Conservation (phyloP, 2,797 vertebrate genomes). For the Acanthis flammea region DNA sequence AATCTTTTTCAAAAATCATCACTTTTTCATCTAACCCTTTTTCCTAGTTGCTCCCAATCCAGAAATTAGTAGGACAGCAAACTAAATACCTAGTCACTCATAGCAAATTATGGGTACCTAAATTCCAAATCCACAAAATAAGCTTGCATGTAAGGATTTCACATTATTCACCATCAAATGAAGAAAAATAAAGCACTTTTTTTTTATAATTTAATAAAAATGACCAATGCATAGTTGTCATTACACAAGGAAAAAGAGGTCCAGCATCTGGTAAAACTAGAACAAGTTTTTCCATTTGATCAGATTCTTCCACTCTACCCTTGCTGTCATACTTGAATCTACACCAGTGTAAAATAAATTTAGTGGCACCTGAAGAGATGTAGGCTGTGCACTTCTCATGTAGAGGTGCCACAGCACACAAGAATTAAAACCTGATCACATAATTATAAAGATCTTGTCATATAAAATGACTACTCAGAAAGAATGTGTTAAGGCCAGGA, state of each 20-base stretch:
- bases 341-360: background rate
- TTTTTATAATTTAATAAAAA: background rate
- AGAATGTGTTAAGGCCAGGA: background rate
- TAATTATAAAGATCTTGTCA: background rate
- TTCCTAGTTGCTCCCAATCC: background rate
- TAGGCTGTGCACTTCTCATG: background rate
- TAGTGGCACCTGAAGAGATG: background rate
- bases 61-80: background rate
- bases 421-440: background rate
- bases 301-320: background rate
- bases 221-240: background rate
- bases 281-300: background rate
- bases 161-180: background rate
- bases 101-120: background rate
- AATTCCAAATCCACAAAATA: background rate
- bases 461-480: background rate
- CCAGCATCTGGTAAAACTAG: background rate
- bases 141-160: rapidly evolving
- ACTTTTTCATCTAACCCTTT: background rate
- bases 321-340: background rate
- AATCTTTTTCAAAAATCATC: background rate
- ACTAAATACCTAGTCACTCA: background rate
- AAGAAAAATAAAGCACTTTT: background rate
- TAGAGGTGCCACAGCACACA: background rate
- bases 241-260: background rate